Evolutionary conservation across 30 jellyfish, hydroid and myxozoan species (phyloP), one percentile per base, ranked within the genome.

Genomic region (Cassiopea andromeda): DNA sequence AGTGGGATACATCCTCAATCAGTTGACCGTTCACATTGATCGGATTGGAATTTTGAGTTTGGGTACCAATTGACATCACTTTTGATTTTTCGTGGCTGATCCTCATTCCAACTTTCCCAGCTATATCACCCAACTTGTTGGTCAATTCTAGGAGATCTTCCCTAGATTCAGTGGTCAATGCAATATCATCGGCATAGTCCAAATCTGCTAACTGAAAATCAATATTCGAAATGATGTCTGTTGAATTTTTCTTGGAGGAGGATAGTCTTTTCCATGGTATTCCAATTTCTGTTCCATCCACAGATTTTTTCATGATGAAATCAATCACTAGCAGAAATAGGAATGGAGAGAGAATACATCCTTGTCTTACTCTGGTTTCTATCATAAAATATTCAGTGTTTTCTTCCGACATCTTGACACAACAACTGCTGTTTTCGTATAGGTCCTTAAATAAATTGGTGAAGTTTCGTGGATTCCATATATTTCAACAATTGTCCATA

Each of bases 121-220:
- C 82, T 9, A 1, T 44, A 3, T 46, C 7, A 7, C 38, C 85
- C 19, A 49, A 61, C 2, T 47, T 50, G 13, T 45, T 14, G 6
- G 85, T 77, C 43, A 77, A 9, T 19, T 77, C 38, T 50, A 4
- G 85, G 7, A 45, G 85, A 1, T 9, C 45, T 5, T 6, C 9
- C 7, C 3, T 5, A 4, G 43, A 9, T 12, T 77, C 47, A 2
- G 73, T 73, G 1, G 47, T 1, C 85, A 77, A 46, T 1, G 72
- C 71, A n/a, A 77, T 77, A 77, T 77, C 85, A 43, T 77, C 64
- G 9, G 72, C 72, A 43, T 44, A 77, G 44, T 77, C 85, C 2
- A 77, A 43, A 45, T 77, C 85, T 46, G 46, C n/a, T n/a, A n/a
- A n/a, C n/a, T n/a, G n/a, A n/a, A n/a, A n/a, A n/a, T n/a, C n/a